Evolutionary conservation across 2,888 invertebrate species (phyloP), one percentile per base, ranked within the genome.

Genomic region (Dendrolimus houi): DNA sequence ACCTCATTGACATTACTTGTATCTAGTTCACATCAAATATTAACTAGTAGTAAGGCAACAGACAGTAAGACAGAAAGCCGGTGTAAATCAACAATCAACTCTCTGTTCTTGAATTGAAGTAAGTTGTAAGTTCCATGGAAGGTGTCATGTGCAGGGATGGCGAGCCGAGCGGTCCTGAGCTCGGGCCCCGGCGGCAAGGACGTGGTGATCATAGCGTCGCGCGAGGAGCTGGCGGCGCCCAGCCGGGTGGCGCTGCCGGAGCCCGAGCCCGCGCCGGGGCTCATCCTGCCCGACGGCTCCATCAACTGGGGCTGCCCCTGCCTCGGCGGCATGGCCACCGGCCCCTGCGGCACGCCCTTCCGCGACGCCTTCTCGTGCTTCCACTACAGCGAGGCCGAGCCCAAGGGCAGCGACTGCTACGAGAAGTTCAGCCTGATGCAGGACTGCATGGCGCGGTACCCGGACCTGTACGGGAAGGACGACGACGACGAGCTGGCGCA

Each of bases 231-330:
- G 75, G 85, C 93, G 1, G 79, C 85, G 42, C 96, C 97, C 0
- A 95, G 96, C 73, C 92, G 89, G 57, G 92, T 96, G 53, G 77
- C 82, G 58, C 84, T 96, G 64, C 95, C 96, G 0, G 93, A 93
- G 69, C 93, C 94, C 0, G 95, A 94, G 70, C 94, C 94, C 1
- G 93, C 94, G 58, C 94, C 95, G 54, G 98, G 98, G 9, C 89
- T 98, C 12, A 94, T 98, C 65, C 87, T 96, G 59, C 92, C 95
- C 0, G 95, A 95, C 83, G 98, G 98, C 7, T 94, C 95, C 62
- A 97, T 99, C 65, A 99, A 99, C 87, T 99, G 98, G 98, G 96
- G 96, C 77, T 99, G 99, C 75, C 98, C 98, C 0, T 99, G 99
- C 79, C 92, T 99, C 52, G 98, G 98, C 12, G 98, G 98, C n/a